A percentile compares a stretch with the other conserved stretches of the same genome.
Conservation (phyloP, 2,888 invertebrate species). For the Biston betularia region DNA sequence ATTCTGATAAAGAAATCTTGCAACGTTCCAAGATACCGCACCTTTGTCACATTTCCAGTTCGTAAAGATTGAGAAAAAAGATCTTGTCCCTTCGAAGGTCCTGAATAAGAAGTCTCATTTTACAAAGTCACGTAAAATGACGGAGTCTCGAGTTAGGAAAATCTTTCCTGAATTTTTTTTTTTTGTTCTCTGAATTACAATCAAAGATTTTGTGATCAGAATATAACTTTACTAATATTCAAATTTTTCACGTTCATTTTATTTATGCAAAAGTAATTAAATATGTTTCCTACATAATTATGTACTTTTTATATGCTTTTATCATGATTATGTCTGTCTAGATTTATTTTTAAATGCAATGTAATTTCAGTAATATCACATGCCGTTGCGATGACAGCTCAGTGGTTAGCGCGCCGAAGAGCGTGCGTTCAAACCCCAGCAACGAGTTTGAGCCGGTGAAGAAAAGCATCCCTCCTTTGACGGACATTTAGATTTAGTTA, state of each 20-base stretch:
- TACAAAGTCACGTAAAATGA: slow-evolving; percentile 42
- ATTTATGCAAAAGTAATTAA: too few relatives aligned
- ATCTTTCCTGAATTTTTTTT: slow-evolving; percentile 10
- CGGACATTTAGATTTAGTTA: too few relatives aligned
- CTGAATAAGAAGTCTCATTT: slow-evolving; percentile 43
- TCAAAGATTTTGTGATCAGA: slow-evolving; percentile 6
- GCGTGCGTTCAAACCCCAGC: too few relatives aligned
- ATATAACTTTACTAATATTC: neutral
- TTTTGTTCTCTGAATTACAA: slow-evolving; percentile 4
- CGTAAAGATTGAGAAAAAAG: slow-evolving; percentile 25
- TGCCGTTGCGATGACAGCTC: too few relatives aligned
- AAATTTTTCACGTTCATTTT: too few relatives aligned
- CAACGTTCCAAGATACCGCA: slow-evolving; percentile 4
- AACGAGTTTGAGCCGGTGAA: too few relatives aligned
- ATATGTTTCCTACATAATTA: too few relatives aligned
- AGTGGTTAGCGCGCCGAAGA: too few relatives aligned
- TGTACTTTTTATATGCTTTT: too few relatives aligned
- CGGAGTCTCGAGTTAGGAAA: slow-evolving; percentile 12
- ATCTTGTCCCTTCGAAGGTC: slow-evolving; percentile 27
- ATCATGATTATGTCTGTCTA: neutral
- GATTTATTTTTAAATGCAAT: neutral
- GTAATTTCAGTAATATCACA: too few relatives aligned
- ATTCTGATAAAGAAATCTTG: slow-evolving; percentile 14
- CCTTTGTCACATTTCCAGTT: slow-evolving; percentile 23
- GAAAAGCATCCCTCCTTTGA: too few relatives aligned